These are phyloP conservation scores for Amphibalanus amphitrite DNA, from an alignment of 1,140 invertebrate genomes.

Conservation along the genomic window DNA sequence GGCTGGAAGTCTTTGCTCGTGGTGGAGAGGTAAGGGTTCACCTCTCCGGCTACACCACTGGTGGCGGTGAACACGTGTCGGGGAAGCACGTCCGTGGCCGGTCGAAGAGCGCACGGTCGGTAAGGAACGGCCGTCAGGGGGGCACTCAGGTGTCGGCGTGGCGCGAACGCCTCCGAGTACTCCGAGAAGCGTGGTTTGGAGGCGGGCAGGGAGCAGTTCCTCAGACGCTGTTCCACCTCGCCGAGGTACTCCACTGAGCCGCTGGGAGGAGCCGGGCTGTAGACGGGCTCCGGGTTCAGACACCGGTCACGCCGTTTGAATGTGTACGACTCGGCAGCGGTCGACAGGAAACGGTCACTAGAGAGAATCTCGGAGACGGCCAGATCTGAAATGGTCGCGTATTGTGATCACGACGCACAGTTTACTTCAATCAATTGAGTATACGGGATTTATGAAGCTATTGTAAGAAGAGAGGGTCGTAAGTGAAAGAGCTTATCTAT, in stretches of 20 bases:
- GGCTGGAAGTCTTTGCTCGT: background rate
- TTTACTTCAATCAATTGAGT: no score
- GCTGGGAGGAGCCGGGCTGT: background rate
- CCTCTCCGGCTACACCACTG: background rate
- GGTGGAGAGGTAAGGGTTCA: background rate
- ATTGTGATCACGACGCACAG: no score
- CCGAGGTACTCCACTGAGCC: background rate
- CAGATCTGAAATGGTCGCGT: background rate
- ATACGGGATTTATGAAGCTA: no score
- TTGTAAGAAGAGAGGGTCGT: no score
- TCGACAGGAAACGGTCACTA: background rate
- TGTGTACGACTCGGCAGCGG: background rate
- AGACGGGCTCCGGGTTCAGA: background rate
- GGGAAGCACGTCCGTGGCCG: background rate
- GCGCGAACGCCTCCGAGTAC: background rate
- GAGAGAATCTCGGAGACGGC: background rate
- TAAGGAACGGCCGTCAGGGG: background rate
- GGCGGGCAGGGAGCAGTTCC: background rate
- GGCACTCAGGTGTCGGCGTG: no score
- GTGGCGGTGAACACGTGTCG: background rate
- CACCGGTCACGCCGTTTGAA: background rate
- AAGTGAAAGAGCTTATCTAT: no score
- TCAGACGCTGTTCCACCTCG: background rate
- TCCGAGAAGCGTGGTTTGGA: background rate
- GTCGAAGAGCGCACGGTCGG: no score